Evolutionary conservation across 2,113 vertebrate species (phyloP).

Genomic region (Solenodon paradoxus): DNA sequence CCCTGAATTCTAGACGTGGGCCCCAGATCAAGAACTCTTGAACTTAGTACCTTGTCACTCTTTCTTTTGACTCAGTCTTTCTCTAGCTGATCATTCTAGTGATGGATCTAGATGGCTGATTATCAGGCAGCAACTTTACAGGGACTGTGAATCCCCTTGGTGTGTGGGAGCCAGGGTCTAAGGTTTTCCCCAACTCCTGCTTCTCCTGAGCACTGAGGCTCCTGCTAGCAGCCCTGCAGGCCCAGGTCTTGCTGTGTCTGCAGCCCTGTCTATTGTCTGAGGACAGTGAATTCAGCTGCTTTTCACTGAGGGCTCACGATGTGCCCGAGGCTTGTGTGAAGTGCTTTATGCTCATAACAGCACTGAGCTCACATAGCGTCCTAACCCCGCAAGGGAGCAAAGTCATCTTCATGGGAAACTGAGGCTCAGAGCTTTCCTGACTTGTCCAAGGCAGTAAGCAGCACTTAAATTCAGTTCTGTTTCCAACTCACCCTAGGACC

Average conservation of each 20-base stretch:
- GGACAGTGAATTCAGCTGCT: background rate
- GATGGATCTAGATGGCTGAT: background rate
- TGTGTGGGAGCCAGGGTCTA: background rate
- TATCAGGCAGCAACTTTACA: background rate
- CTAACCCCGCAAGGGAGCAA: background rate
- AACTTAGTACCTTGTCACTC: background rate
- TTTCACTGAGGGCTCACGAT: background rate
- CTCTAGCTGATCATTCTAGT: background rate
- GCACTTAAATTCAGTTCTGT: background rate
- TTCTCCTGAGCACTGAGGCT: background rate
- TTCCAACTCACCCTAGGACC: background rate
- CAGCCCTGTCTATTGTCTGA: background rate
- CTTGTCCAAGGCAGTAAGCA: background rate
- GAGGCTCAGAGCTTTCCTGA: background rate
- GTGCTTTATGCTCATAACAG: background rate
- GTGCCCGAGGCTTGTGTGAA: background rate
- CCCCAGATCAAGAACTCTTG: background rate
- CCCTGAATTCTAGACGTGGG: background rate
- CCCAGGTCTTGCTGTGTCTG: background rate
- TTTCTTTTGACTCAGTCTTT: too few relatives aligned
- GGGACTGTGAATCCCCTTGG: too few relatives aligned
- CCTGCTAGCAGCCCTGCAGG: background rate
- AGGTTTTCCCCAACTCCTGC: background rate
- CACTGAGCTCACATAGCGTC: accelerated
- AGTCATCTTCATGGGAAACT: background rate